These are phyloP conservation scores for Troides oblongomaculatus DNA, from an alignment of 2,888 invertebrate species.

Conservation along the genomic window DNA sequence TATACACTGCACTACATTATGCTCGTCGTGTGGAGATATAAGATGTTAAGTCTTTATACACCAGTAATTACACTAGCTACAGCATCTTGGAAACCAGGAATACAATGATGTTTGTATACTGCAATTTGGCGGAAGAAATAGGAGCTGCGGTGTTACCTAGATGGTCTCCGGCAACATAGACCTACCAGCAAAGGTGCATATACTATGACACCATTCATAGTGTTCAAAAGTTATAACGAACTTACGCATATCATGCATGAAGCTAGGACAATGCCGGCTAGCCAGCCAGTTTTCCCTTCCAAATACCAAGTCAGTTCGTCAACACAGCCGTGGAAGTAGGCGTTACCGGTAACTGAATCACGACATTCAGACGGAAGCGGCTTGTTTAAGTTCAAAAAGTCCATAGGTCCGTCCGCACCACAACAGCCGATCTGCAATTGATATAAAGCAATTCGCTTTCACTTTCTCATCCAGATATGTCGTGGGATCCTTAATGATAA, in stretches of 20 bases:
- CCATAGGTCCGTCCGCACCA: conserved; percentile 91
- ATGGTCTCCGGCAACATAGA: too few species aligned
- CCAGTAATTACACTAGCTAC: too few species aligned
- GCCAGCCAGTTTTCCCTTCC: conserved; percentile 90
- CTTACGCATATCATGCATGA: conserved; percentile 89
- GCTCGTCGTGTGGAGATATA: too few species aligned
- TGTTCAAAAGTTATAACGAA: conserved; percentile 31
- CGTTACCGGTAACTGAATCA: conserved; percentile 93
- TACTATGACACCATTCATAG: too few species aligned
- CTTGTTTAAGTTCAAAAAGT: conserved; percentile 87
- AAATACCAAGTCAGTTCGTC: conserved; percentile 94
- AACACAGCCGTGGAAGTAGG: conserved; percentile 92
- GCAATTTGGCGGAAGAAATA: too few species aligned
- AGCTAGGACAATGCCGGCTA: conserved; percentile 88
- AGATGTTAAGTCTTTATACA: too few species aligned
- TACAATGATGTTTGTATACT: too few species aligned
- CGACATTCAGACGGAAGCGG: conserved; percentile 91
- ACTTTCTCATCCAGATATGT: not conserved
- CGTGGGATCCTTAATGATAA: too few species aligned
- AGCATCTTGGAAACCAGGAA: too few species aligned
- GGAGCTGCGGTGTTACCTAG: too few species aligned
- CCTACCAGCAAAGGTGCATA: too few species aligned
- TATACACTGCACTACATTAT: too few species aligned
- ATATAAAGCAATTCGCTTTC: not conserved
- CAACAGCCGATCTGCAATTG: conserved; percentile 89